Evolutionary conservation across 2,888 invertebrate genomes (phyloP), one percentile per base, ranked within the genome.

Genomic region (Tribolium freemani): DNA sequence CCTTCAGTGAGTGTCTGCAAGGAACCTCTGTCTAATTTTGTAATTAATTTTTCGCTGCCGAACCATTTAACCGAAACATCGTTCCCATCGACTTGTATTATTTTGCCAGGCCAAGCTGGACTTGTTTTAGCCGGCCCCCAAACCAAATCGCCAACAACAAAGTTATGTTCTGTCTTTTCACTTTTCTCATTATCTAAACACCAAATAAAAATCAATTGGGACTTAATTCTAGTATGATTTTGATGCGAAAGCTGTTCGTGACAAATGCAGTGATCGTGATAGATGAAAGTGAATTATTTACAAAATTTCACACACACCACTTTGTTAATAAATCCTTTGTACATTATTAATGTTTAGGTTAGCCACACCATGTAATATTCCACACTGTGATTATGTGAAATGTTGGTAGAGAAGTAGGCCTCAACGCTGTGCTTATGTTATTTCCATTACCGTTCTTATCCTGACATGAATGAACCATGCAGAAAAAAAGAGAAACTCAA

Each of bases 41-140:
- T 92, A 82, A 90, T 90, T 81, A 89, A 89, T 84, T 91, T 91
- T 82, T 92, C 92, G 38, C 92, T 93, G 76, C 96, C 95, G 87
- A 93, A 94, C 94, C 94, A 94, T 83, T 92, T 92, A 81, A 96
- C 94, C 88, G 90, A 90, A 69, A 88, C 89, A 58, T 80, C 83
- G 68, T 88, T 89, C 56, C 81, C 83, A 67, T 85, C 85, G 67
- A 88, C 86, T 63, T 87, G 86, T 45, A 89, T 88, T 86, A 96
- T 90, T 89, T 94, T 93, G 78, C 96, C 96, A 58, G 96, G 96
- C 96, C 96, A 96, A 73, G 94, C 93, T 68, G 93, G 92, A 87
- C 92, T 92, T 75, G 95, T 95, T 81, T 92, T 90, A 73, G 93
- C 93, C 70, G 94, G 93, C 71, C 96, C 96, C 96, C 96, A 96